phyloP scores from a whole-genome alignment of 1,140 invertebrate species.

The Oryctes rhinoceros region DNA sequence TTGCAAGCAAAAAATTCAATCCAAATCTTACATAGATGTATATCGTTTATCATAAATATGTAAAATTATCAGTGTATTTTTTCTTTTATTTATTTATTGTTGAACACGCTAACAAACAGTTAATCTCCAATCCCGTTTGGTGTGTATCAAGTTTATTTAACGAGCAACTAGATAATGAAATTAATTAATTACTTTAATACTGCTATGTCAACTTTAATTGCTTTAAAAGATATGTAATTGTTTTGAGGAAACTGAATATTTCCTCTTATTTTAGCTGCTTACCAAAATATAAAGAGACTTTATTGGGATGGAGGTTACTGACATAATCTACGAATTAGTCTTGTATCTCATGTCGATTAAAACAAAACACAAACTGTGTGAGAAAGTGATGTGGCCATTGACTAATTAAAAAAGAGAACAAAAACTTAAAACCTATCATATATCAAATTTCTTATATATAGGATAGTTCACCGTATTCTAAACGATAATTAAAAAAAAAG shows the following conservation, averaged over 20 bases:
- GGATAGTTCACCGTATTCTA: background rate
- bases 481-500: slow-evolving; percentile 1
- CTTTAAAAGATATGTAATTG: slow-evolving; percentile 26
- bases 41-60: slow-evolving; percentile 24
- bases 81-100: slow-evolving; percentile 12
- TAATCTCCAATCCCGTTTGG: slow-evolving; percentile 11
- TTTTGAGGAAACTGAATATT: background rate
- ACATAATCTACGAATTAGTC: slow-evolving; percentile 28
- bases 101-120: slow-evolving; percentile 28
- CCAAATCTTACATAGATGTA: slow-evolving; percentile 24
- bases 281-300: background rate
- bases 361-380: slow-evolving; percentile 24
- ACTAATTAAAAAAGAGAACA: background rate
- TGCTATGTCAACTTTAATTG: slow-evolving; percentile 24
- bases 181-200: slow-evolving; percentile 16
- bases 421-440: slow-evolving; percentile 12
- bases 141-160: slow-evolving; percentile 8
- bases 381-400: background rate
- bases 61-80: slow-evolving; percentile 31
- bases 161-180: background rate
- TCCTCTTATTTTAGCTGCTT: background rate
- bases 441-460: slow-evolving; percentile 26
- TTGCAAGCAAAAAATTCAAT: slow-evolving; percentile 29
- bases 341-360: slow-evolving; percentile 31
- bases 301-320: slow-evolving; percentile 14